phyloP scores from a whole-genome alignment of 2,888 invertebrate species.

The Tenthredo mesomela region DNA sequence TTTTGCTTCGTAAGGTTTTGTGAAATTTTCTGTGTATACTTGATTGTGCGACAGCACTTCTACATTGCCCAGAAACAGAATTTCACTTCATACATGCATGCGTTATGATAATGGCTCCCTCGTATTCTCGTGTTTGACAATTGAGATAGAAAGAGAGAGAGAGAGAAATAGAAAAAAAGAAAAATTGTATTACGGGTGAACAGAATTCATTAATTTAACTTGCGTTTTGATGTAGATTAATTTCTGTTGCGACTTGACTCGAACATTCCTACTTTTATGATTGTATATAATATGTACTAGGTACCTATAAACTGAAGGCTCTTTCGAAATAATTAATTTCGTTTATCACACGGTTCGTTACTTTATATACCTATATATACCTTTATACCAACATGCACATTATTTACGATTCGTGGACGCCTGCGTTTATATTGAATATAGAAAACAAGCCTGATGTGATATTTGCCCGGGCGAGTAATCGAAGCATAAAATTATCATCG shows the following conservation, averaged over 20 bases:
- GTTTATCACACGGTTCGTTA: background rate
- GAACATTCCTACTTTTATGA: background rate
- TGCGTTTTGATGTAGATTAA: slow-evolving; percentile 28
- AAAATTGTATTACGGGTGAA: background rate
- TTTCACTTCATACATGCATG: background rate
- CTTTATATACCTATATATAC: background rate
- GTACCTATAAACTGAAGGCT: background rate
- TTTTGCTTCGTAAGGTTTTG: slow-evolving; percentile 12
- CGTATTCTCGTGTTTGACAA: slow-evolving; percentile 27
- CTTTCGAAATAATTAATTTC: background rate
- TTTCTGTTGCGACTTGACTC: slow-evolving; percentile 14
- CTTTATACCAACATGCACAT: background rate
- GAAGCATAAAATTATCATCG: background rate
- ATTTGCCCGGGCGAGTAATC: background rate
- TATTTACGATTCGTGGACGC: background rate
- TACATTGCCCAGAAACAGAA: background rate
- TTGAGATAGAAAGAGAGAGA: background rate
- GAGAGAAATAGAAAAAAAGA: background rate
- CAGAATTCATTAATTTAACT: slow-evolving; percentile 25
- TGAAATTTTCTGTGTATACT: background rate
- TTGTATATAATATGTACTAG: background rate
- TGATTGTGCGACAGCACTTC: background rate
- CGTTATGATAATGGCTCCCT: background rate
- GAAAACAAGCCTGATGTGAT: background rate
- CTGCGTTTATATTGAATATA: no score